Evolutionary conservation across 2,113 vertebrate species (phyloP).

Genomic region (Boleophthalmus pectinirostris): DNA sequence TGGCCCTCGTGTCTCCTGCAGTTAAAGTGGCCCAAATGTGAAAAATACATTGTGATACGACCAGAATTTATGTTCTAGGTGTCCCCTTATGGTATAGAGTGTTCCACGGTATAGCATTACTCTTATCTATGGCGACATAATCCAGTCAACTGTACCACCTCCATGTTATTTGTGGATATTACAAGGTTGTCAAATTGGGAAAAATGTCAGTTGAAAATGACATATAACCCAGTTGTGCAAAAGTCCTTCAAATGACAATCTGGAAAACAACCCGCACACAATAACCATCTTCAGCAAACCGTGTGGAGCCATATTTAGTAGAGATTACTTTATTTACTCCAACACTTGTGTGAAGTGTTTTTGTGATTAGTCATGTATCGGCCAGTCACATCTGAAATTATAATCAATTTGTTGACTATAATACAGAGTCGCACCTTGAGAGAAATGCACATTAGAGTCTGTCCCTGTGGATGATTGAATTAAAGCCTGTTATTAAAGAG

Average conservation of each 20-base stretch:
- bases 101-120: too few species aligned
- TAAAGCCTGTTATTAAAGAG: constrained; percentile 76
- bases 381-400: constrained; percentile 57
- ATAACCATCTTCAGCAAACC: not conserved
- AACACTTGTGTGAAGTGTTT: constrained; percentile 5
- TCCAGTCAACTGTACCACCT: too few species aligned
- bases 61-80: too few species aligned
- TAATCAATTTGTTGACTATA: constrained; percentile 64
- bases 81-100: too few species aligned
- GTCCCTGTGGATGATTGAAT: constrained; percentile 67
- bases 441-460: constrained; percentile 60
- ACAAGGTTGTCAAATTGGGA: too few species aligned
- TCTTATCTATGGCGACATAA: too few species aligned
- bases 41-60: too few species aligned
- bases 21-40: too few species aligned
- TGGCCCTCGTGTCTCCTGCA: too few species aligned
- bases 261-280: not conserved
- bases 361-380: constrained; percentile 19
- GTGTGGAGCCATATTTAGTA: not conserved
- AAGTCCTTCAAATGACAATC: not conserved
- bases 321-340: not conserved
- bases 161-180: too few species aligned
- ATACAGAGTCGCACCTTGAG: constrained; percentile 63
- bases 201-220: too few species aligned
- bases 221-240: not conserved